Conservation (phyloP, 37 sponge, comb jelly and placozoan species). For the Corticium candelabrum region DNA sequence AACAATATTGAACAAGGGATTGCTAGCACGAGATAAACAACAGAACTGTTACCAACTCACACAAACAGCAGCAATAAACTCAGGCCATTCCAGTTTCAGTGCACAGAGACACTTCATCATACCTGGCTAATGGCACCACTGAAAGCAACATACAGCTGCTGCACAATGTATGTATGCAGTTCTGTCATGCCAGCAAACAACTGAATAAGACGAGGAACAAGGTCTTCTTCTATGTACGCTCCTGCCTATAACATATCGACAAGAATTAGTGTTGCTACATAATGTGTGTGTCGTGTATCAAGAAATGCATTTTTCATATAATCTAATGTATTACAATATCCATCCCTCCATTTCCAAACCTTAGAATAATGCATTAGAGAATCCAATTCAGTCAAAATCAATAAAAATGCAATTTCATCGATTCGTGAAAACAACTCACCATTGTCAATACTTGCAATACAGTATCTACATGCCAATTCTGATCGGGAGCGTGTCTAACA, state of each 20-base stretch:
- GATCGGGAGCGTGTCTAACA: slow-evolving; percentile 73
- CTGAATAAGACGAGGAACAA: slow-evolving; percentile 67
- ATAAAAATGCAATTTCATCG: too few relatives aligned
- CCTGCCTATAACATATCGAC: slow-evolving; percentile 53
- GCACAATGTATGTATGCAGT: slow-evolving; percentile 47
- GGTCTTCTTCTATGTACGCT: slow-evolving; percentile 64
- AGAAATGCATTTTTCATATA: too few relatives aligned
- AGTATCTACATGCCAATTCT: slow-evolving; percentile 90
- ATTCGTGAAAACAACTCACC: slow-evolving; percentile 39
- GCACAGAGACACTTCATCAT: too few relatives aligned
- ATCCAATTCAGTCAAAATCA: too few relatives aligned
- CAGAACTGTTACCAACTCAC: not conserved
- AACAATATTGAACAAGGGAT: slow-evolving; percentile 64
- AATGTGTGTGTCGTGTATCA: too few relatives aligned
- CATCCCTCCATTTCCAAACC: too few relatives aligned
- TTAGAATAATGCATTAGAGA: too few relatives aligned
- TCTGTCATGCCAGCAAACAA: slow-evolving; percentile 56
- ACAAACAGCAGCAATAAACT: not conserved
- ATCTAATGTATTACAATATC: too few relatives aligned
- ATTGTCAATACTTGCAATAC: slow-evolving; percentile 59
- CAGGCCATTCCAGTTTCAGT: too few relatives aligned
- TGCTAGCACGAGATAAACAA: slow-evolving; percentile 31
- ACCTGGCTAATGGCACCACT: slow-evolving; percentile 13
- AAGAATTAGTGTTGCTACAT: not conserved
- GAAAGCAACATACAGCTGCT: slow-evolving; percentile 48